Percentiles rank a stretch among this genome's conserved stretches.
phyloP scores from a whole-genome alignment of 2,113 vertebrate species.

The Anguilla rostrata region DNA sequence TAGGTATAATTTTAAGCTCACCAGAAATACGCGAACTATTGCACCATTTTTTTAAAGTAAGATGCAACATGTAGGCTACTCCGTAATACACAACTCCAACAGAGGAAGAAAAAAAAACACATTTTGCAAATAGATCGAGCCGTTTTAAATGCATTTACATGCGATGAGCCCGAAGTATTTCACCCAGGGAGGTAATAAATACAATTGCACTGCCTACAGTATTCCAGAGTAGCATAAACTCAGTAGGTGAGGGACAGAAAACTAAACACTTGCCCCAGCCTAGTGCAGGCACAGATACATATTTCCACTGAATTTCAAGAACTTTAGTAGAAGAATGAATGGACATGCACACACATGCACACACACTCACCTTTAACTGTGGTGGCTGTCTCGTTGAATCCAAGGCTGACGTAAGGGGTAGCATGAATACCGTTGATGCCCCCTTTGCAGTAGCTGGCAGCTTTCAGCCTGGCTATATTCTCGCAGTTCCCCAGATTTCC shows the following conservation, averaged over 20 bases:
- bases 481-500: slow-evolving; percentile 69
- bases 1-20: background rate
- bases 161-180: background rate
- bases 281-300: background rate
- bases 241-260: background rate
- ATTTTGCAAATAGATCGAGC: background rate
- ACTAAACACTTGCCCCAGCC: background rate
- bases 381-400: slow-evolving; percentile 88
- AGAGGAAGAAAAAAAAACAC: background rate
- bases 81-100: background rate
- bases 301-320: background rate
- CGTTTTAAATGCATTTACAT: background rate
- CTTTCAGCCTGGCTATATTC: slow-evolving; percentile 69
- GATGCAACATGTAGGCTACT: background rate
- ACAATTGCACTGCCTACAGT: background rate
- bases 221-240: background rate
- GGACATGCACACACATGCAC: background rate
- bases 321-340: background rate
- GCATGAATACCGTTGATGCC: slow-evolving; percentile 75
- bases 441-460: slow-evolving; percentile 77
- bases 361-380: slow-evolving; percentile 87
- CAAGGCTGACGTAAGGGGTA: slow-evolving; percentile 84
- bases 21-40: background rate
- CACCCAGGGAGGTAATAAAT: background rate
- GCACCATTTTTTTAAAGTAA: background rate